These are phyloP conservation scores for Eupithecia vulgata DNA, from an alignment of 2,888 invertebrate species.

Conservation along the genomic window DNA sequence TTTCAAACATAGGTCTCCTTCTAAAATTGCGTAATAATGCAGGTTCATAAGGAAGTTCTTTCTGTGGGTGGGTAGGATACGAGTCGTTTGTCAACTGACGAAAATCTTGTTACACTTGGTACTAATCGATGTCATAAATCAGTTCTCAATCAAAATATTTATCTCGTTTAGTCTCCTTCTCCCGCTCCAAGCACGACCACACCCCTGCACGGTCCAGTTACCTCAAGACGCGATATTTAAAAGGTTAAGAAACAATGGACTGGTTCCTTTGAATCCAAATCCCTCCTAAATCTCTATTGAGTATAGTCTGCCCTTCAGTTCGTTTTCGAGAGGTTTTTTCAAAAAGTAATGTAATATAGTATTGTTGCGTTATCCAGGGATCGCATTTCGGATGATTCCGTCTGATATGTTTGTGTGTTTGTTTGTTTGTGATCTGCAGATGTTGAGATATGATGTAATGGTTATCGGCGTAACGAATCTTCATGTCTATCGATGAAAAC, in stretches of 20 bases:
- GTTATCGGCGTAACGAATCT: not conserved
- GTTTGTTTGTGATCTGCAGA: conserved; percentile 39
- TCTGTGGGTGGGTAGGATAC: not conserved
- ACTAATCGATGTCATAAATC: not conserved
- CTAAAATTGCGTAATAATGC: not conserved
- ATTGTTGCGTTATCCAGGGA: conserved; percentile 67
- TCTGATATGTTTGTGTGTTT: conserved; percentile 44
- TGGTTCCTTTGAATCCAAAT: conserved; percentile 75
- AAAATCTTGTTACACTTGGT: too few species aligned
- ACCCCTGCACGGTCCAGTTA: conserved; percentile 59
- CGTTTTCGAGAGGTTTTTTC: conserved; percentile 58
- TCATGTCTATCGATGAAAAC: not conserved
- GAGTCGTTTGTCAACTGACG: not conserved
- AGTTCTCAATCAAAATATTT: not conserved
- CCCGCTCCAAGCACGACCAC: conserved; percentile 45
- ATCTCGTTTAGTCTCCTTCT: not conserved
- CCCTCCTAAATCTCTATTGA: conserved; percentile 76
- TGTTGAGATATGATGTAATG: conserved; percentile 25
- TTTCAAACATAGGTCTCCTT: not conserved
- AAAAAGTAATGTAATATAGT: conserved; percentile 74
- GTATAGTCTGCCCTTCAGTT: conserved; percentile 68
- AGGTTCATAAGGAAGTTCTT: not conserved
- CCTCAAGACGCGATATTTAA: conserved; percentile 66
- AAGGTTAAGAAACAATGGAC: conserved; percentile 75
- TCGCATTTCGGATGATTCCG: conserved; percentile 68